These are phyloP conservation scores for Salticus scenicus DNA, from an alignment of 2,888 invertebrate species.

Conservation along the genomic window DNA sequence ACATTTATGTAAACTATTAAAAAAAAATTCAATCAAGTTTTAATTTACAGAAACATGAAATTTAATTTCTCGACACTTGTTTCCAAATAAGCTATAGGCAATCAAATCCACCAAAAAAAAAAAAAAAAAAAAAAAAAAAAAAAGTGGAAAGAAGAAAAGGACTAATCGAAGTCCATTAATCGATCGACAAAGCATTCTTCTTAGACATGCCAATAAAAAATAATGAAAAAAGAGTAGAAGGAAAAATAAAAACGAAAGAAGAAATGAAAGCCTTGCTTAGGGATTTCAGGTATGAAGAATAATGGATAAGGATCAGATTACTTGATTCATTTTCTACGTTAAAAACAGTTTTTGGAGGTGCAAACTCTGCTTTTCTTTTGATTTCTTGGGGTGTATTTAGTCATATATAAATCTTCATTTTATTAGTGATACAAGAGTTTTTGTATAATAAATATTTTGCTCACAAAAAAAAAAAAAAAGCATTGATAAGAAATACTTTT, in stretches of 20 bases:
- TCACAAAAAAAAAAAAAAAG: too few species aligned
- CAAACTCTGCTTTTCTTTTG: neutral
- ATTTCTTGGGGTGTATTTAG: too few species aligned
- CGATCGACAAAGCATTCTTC: conserved; percentile 12
- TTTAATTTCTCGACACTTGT: neutral
- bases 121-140: neutral
- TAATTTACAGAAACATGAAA: neutral
- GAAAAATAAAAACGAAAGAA: neutral
- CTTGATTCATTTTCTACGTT: neutral
- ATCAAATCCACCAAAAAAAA: neutral
- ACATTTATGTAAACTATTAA: too few species aligned
- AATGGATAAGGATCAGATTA: conserved; percentile 18
- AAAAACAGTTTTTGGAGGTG: conserved; percentile 8
- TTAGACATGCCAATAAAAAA: conserved; percentile 8
- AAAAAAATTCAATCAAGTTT: neutral
- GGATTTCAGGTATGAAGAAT: conserved; percentile 25
- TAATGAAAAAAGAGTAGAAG: neutral
- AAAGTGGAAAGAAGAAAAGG: neutral
- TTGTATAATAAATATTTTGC: too few species aligned
- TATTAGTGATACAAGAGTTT: too few species aligned
- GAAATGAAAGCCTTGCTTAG: neutral
- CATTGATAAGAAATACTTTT: too few species aligned
- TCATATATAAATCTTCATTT: too few species aligned
- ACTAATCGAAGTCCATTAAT: conserved; percentile 25
- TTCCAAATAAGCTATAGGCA: neutral